Base-by-base conservation (phyloP, 2,888 invertebrate species). In the Linnaemya tessellans region DNA sequence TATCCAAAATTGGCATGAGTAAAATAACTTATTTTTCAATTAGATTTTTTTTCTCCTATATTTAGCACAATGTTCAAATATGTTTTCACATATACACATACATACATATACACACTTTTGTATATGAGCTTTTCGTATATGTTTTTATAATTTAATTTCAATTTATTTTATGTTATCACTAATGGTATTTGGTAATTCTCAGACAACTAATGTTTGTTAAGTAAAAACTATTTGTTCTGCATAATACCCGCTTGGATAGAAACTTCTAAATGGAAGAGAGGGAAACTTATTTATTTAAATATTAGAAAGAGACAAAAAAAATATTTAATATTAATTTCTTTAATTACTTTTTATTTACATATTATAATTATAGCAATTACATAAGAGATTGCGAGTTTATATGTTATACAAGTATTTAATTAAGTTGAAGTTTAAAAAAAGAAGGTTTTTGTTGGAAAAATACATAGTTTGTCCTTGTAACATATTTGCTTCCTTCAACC, bases 21-120 rank as follows among this genome's bases (percentile, higher is more conserved):
- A 84, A 81, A 78, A 81, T 81, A 84, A 81, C 73, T 78, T 84
- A 84, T 81, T 78, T 84, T 84, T 84, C 80, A 81, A 84, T 84
- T 84, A 84, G 38, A 81, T 68, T 84, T 80, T 84, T 80, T 84
- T 84, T 80, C 51, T 22, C 1, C 8, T 60, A 70, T 70, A 25
- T 51, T 54, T 41, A 41, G 30, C 35, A 54, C 11, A 83, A 78
- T 58, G 15, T 78, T 67, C 38, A 71, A 46, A 46, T 65, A 30
- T 65, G 15, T 65, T 25, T 46, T 25, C 25, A 30, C 18, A 30
- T 1, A 18, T 38, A 51, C 35, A 62, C 5, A 30, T 30, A 30
- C 30, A 5, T 30, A 30, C 30, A 5, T 30, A 30, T 30, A n/a
- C n/a, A n/a, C n/a, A n/a, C n/a, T 35, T 35, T 35, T 73, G 10